Percentiles rank a stretch among this genome's conserved stretches.
Evolutionary conservation across 2,113 vertebrate species (phyloP).

Genomic region (Hylia prasina): DNA sequence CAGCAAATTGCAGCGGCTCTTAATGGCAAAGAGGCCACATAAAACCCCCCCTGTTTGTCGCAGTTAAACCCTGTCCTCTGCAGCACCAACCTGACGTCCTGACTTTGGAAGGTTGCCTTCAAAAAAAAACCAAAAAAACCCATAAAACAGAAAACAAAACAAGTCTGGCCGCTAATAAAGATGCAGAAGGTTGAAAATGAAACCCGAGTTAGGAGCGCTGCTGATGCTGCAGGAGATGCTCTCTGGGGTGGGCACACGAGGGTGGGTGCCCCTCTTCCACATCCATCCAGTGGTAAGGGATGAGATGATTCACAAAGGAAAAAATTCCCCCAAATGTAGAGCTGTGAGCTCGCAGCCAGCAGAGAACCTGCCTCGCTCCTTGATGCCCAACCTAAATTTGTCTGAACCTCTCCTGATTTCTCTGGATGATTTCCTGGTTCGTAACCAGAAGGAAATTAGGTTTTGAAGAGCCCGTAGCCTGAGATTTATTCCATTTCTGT

Average conservation of each 20-base stretch:
- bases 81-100: background rate
- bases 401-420: background rate
- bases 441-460: background rate
- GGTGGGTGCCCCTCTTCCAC: background rate
- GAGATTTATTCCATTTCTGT: background rate
- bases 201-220: fast-evolving
- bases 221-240: fast-evolving
- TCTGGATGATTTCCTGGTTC: background rate
- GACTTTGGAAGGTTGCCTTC: background rate
- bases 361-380: fast-evolving
- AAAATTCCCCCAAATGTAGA: background rate
- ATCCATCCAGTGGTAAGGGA: fast-evolving
- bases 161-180: background rate
- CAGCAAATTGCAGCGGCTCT: background rate
- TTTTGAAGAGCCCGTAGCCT: background rate
- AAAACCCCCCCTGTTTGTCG: background rate
- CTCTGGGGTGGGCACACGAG: fast-evolving
- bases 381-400: background rate
- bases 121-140: background rate
- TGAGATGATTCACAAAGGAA: background rate
- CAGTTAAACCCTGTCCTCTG: background rate
- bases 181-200: background rate
- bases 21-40: background rate
- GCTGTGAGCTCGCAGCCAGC: background rate
- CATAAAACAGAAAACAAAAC: too few relatives aligned